These are phyloP conservation scores for Galerucella calmariensis DNA, from an alignment of 2,888 invertebrate species.

Conservation along the genomic window DNA sequence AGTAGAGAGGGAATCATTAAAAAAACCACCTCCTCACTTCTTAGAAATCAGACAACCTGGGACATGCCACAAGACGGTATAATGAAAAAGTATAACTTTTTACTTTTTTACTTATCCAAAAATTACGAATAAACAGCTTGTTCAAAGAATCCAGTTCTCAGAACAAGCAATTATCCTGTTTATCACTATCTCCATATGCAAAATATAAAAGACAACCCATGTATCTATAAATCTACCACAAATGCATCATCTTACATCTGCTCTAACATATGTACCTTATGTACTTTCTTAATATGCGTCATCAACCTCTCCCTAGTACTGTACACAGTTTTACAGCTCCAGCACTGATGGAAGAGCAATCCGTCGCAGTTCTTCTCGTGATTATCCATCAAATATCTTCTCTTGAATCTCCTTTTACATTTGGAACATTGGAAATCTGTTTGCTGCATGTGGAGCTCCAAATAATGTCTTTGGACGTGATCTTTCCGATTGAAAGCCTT, in stretches of 20 bases:
- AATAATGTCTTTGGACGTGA: constrained; percentile 52
- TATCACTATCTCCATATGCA: no score
- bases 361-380: constrained; percentile 52
- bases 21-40: no score
- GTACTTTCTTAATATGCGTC: constrained; percentile 47
- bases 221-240: not conserved
- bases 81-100: no score
- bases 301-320: constrained; percentile 46
- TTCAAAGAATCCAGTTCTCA: no score
- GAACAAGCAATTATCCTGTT: no score
- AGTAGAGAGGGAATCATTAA: no score
- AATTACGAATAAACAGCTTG: no score
- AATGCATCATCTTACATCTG: not conserved
- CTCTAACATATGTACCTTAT: constrained; percentile 27
- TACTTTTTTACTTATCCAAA: no score
- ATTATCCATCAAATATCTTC: constrained; percentile 55
- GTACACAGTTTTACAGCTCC: constrained; percentile 44
- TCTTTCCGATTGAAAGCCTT: constrained; percentile 57
- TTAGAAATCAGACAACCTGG: no score
- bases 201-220: not conserved
- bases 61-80: no score
- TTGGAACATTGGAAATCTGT: constrained; percentile 48
- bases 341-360: constrained; percentile 39
- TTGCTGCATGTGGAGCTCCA: constrained; percentile 49
- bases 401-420: constrained; percentile 53